Base-by-base conservation (phyloP, 2,888 invertebrate genomes). In the Drosophila planitibia region DNA sequence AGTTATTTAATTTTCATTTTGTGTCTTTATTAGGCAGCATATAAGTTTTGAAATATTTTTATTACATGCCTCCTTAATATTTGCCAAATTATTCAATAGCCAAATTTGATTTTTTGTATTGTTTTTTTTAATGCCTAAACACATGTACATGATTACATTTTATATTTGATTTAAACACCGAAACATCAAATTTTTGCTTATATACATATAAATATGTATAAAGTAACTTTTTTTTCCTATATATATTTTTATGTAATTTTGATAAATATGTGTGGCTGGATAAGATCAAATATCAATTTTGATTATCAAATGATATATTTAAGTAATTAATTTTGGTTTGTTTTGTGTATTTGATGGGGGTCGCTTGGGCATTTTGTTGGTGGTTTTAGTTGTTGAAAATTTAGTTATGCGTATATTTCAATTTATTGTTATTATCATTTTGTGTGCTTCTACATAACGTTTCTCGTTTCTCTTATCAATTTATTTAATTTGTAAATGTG, bases 401-500 rank as follows among this genome's bases (percentile, higher is more conserved):
- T 81, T 76, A 55, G 61, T 41, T 68, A 70, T 82, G 80, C 73
- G 71, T 83, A 75, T 60, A 37, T 71, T 59, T 69, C 47, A 47
- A 53, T 68, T 80, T 52, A 51, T 72, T 76, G 79, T 70, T 79
- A 70, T 83, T 79, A 81, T 79, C 89, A 85, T 91, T 91, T 89
- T 91, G 85, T 92, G 83, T 92, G 89, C 84, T 91, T 76, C 73
- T 79, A 55, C 71, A 79, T 83, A 85, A 89, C 85, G 63, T 81
- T 83, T 77, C 75, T 73, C 79, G 75, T 74, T 76, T 74, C 68
- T 79, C 82, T 85, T 89, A 71, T 76, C 65, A 66, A 90, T 87
- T 86, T 86, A 89, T 86, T 89, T 86, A 89, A 90, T 90, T 88
- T 88, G 88, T 88, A 88, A 91, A 92, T 91, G 91, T 92, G 92